Base-by-base conservation (phyloP, 2,113 vertebrate genomes). In the Scomber scombrus region DNA sequence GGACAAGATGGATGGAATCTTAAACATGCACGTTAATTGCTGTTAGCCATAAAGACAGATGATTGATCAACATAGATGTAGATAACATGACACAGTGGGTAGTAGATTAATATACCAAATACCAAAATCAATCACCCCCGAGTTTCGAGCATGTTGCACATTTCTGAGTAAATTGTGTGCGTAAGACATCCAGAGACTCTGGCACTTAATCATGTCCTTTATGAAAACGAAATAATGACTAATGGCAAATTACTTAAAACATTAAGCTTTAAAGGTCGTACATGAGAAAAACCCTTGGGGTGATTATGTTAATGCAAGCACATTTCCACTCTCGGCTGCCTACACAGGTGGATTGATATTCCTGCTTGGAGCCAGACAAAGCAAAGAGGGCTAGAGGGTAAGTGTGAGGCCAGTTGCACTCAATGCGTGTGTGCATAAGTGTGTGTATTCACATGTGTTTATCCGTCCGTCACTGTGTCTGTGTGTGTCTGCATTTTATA, bases 221-320 rank as follows among this genome's bases (percentile, higher is more conserved):
- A 3, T 50, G 50, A 72, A 68, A 77, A 67, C 68, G 65, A 78
- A 85, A 81, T 75, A 85, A 79, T 71, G 58, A 81, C 75, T 68
- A 74, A 90, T 78, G 63, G 55, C 16, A 64, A 92, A 88, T 87
- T 75, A 81, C 78, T 81, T 69, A 57, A 82, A 89, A 75, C 71
- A 84, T 86, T 78, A 72, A 45, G 70, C 71, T 80, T 88, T 65
- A 84, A 82, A 71, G 74, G 62, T 80, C 5, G 11, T 60, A 66
- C 45, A 88, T 77, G 78, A 71, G 75, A 51, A 75, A 68, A 82
- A 63, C 76, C 63, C 80, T 51, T 1, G 1, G 56, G 70, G 63
- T 71, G 82, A 85, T 87, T 89, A 87, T 87, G 84, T 68, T 85
- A 89, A 91, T 79, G 50, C 64, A 40, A 78, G 61, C 50, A 80